Conservation (phyloP, 2,797 vertebrate species). For the Ibycter americanus region DNA sequence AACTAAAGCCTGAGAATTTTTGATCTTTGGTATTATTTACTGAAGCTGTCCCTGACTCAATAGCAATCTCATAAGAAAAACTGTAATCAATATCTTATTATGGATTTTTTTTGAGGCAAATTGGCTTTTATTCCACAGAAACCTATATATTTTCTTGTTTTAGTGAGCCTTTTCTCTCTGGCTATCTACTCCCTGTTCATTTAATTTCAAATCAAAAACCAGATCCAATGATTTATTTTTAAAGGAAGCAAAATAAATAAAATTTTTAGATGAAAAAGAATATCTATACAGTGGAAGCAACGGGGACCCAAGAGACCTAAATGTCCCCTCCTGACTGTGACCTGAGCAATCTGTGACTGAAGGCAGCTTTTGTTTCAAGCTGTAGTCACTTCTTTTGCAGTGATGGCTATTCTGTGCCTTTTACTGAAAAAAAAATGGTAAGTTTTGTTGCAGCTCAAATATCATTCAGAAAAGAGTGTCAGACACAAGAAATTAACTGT, state of each 20-base stretch:
- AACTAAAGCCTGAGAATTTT: not conserved
- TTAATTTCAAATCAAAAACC: not conserved
- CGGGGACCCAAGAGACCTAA: not conserved
- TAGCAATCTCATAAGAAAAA: conserved; percentile 16
- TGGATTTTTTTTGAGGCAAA: conserved; percentile 5
- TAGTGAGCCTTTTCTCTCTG: not conserved
- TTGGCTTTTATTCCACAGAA: conserved; percentile 46
- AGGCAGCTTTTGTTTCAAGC: not conserved
- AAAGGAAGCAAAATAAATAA: conserved; percentile 24
- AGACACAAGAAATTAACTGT: not conserved
- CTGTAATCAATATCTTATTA: conserved; percentile 46
- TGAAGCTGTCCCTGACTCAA: not conserved
- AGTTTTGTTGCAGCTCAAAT: not conserved
- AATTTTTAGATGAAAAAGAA: not conserved
- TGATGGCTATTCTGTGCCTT: not conserved
- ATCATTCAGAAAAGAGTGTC: not conserved
- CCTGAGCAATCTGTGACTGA: not conserved
- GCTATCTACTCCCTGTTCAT: not conserved
- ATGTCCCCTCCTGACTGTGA: not conserved
- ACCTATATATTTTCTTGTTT: conserved; percentile 3
- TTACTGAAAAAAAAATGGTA: not conserved
- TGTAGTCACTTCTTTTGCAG: not conserved
- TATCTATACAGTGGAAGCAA: not conserved
- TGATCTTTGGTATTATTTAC: conserved; percentile 43
- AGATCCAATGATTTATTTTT: not conserved